Percentiles rank a stretch among this genome's conserved stretches.
Conservation (phyloP, 2,797 vertebrate species). For the Neosilurus mollespiculum region DNA sequence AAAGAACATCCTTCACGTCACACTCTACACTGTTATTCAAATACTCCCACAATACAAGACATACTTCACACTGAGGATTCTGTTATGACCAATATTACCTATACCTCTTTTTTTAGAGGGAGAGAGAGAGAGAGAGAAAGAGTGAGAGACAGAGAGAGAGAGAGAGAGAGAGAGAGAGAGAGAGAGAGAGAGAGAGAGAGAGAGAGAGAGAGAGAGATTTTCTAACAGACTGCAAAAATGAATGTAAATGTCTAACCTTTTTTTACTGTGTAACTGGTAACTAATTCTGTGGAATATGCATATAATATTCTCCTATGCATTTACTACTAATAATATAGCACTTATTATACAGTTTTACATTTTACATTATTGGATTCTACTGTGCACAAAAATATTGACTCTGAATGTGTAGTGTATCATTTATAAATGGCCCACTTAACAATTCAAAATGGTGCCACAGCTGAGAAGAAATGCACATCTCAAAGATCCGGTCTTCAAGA, state of each 20-base stretch:
- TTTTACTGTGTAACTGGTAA: no score
- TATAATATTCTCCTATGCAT: background rate
- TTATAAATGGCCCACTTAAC: background rate
- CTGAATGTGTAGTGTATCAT: background rate
- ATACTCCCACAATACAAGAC: background rate
- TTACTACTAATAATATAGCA: background rate
- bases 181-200: no score
- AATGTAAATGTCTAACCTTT: background rate
- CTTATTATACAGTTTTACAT: background rate
- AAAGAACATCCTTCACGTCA: slow-evolving; percentile 25
- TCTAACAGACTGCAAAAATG: background rate
- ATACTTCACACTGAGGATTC: background rate
- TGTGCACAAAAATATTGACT: background rate
- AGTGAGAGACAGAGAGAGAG: background rate
- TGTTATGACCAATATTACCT: background rate
- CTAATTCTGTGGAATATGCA: background rate
- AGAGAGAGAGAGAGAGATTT: background rate
- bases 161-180: slow-evolving; percentile 1
- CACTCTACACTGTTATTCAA: slow-evolving; percentile 6
- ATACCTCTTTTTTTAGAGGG: background rate
- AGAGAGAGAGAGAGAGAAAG: background rate
- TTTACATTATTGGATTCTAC: background rate
- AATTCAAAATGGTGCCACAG: background rate
- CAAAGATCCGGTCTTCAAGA: background rate
- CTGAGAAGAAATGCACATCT: background rate